Evolutionary conservation across 2,797 vertebrate genomes (phyloP).

Genomic region (Rousettus madagascariensis): DNA sequence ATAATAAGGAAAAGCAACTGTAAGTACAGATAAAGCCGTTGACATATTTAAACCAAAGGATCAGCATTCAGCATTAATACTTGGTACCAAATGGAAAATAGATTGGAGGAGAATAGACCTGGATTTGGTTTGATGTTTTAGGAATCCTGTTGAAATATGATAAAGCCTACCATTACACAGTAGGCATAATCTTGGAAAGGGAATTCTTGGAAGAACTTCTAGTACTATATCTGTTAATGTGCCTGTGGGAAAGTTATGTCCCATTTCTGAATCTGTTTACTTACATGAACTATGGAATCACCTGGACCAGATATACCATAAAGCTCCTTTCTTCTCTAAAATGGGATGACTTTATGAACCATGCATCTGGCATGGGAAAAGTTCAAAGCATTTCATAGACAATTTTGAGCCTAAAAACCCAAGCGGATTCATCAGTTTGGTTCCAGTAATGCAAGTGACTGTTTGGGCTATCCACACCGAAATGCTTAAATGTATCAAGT

Average conservation of each 20-base stretch:
- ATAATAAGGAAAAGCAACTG: neutral
- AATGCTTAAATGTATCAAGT: neutral
- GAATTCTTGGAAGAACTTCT: neutral
- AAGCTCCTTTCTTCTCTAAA: neutral
- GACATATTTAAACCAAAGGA: neutral
- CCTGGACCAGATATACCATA: fast-evolving
- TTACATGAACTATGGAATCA: neutral
- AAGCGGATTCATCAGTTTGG: neutral
- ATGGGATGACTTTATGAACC: neutral
- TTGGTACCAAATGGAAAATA: neutral
- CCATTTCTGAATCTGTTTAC: neutral
- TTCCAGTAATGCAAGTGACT: neutral
- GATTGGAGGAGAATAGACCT: neutral
- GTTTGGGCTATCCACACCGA: neutral
- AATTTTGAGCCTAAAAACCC: neutral
- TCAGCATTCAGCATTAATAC: neutral
- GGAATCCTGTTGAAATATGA: neutral
- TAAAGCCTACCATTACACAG: neutral
- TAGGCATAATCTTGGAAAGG: neutral
- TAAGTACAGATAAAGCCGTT: neutral
- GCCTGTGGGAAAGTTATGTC: neutral
- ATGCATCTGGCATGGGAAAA: neutral
- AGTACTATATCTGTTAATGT: neutral
- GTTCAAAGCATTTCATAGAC: neutral
- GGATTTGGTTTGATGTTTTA: neutral